These are phyloP conservation scores for Trichoplusia ni DNA, from an alignment of 1,140 invertebrate species.

Conservation along the genomic window DNA sequence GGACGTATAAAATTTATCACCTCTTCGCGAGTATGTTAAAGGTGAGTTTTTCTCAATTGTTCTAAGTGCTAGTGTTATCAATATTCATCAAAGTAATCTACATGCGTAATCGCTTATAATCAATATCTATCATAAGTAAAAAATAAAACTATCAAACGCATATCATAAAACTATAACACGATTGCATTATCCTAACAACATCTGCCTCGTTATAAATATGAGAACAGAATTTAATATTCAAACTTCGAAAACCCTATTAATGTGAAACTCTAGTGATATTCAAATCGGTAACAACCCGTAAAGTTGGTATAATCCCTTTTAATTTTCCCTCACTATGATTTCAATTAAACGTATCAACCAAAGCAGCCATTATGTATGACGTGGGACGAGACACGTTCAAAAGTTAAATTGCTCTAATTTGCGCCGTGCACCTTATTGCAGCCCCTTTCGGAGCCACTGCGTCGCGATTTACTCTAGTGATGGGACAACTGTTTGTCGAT, in stretches of 20 bases:
- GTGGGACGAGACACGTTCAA: conserved; percentile 64
- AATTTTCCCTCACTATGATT: conserved; percentile 39
- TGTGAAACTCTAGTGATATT: not conserved
- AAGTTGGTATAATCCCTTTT: conserved; percentile 15
- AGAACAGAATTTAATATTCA: not conserved
- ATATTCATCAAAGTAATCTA: too few species aligned
- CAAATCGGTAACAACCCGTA: not conserved
- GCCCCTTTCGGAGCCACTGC: conserved; percentile 65
- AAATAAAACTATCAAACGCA: too few species aligned
- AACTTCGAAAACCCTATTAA: not conserved
- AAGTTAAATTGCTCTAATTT: conserved; percentile 80
- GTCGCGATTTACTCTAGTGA: conserved; percentile 48
- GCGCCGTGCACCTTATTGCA: conserved; percentile 74
- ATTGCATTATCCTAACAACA: not conserved
- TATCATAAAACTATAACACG: too few species aligned
- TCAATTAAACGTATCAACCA: conserved; percentile 30
- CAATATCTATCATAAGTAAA: too few species aligned
- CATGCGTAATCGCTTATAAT: too few species aligned
- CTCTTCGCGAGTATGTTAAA: too few species aligned
- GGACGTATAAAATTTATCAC: too few species aligned
- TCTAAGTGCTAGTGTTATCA: too few species aligned
- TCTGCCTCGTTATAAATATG: not conserved
- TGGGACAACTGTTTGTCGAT: conserved; percentile 1
- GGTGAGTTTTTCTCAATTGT: too few species aligned
- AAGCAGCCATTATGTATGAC: conserved; percentile 38